phyloP scores from a whole-genome alignment of 2,797 vertebrate genomes.

The Molossus alvarezi region DNA sequence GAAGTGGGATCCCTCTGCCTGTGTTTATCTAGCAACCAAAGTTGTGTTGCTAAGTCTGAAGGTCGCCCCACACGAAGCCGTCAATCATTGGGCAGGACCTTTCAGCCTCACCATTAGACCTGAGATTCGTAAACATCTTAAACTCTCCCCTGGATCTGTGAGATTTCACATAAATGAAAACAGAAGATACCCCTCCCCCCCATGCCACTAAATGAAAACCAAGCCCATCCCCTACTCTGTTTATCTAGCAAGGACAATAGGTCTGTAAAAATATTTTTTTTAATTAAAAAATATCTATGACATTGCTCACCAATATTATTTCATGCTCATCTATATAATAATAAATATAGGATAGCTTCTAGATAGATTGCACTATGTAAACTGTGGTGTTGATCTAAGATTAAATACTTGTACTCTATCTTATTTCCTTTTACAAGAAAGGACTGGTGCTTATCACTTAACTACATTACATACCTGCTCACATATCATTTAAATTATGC shows the following conservation, averaged over 20 bases:
- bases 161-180: neutral
- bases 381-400: neutral
- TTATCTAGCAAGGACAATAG: neutral
- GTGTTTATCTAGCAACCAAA: slow-evolving; percentile 96
- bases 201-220: accelerated
- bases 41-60: slow-evolving; percentile 92
- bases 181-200: neutral
- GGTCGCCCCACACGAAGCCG: slow-evolving; percentile 94
- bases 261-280: neutral
- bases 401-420: slow-evolving; percentile 15
- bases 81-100: slow-evolving; percentile 90
- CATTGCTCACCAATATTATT: neutral
- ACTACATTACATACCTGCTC: neutral
- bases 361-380: neutral
- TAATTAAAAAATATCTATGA: neutral
- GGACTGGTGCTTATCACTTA: neutral
- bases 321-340: slow-evolving; percentile 11
- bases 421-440: neutral
- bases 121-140: slow-evolving; percentile 77
- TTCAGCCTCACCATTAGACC: slow-evolving; percentile 76
- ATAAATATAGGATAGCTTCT: neutral
- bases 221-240: neutral
- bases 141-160: slow-evolving; percentile 71
- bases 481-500: neutral
- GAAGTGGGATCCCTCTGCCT: slow-evolving; percentile 92